These are phyloP conservation scores for Channa maculata DNA, from an alignment of 2,113 vertebrate species.

Conservation along the genomic window DNA sequence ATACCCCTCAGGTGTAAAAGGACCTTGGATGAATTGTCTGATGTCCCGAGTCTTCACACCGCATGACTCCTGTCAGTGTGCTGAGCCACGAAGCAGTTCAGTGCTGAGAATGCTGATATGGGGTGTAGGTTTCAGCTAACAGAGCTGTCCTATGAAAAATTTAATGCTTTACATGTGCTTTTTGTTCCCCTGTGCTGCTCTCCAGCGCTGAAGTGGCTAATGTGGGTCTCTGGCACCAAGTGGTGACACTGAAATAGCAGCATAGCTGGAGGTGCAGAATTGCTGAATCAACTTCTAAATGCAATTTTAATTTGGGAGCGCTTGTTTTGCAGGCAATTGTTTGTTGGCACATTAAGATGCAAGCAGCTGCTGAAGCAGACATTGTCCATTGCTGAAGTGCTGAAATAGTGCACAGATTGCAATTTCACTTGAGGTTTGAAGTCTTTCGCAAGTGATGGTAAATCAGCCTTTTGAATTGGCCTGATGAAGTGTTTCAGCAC, in stretches of 20 bases:
- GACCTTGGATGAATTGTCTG: not conserved
- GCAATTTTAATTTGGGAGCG: conserved; percentile 18
- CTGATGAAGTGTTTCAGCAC: not conserved
- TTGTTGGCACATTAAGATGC: conserved; percentile 12
- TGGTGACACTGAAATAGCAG: conserved; percentile 18
- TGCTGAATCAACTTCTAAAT: conserved; percentile 43
- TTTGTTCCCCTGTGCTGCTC: conserved; percentile 30
- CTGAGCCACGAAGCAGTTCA: conserved; percentile 4
- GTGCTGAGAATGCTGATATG: conserved; percentile 11
- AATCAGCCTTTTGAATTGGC: conserved; percentile 1
- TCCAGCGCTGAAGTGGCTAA: conserved; percentile 34
- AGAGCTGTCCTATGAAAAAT: conserved; percentile 36
- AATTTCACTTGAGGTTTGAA: conserved; percentile 5
- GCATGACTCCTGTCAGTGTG: conserved; percentile 3
- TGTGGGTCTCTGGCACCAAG: conserved; percentile 30
- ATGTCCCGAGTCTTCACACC: not conserved
- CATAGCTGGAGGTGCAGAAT: conserved; percentile 16
- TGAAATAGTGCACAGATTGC: not conserved
- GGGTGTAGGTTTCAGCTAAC: conserved; percentile 40
- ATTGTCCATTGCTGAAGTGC: not conserved
- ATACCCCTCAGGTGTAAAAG: not conserved
- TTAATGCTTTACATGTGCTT: conserved; percentile 34
- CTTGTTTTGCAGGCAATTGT: conserved; percentile 14
- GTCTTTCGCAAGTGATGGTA: not conserved
- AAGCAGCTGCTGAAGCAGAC: conserved; percentile 12